These are phyloP conservation scores for Nipponia nippon DNA, from an alignment of 2,113 vertebrate species.

Conservation along the genomic window DNA sequence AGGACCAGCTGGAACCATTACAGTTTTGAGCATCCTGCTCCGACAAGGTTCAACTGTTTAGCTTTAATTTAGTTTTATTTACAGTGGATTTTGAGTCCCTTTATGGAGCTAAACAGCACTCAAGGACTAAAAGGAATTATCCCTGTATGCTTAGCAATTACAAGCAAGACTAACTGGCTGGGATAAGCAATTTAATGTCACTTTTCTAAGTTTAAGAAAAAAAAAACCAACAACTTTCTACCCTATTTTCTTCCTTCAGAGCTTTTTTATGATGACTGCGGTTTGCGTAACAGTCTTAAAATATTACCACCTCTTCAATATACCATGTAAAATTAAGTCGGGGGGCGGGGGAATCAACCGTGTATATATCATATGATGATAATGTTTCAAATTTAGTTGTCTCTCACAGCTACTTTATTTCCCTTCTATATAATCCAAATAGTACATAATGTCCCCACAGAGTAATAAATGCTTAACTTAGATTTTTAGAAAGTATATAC, in stretches of 20 bases:
- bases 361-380: neutral
- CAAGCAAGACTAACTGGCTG: neutral
- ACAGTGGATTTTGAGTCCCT: neutral
- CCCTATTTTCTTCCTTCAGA: neutral
- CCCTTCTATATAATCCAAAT: neutral
- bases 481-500: neutral
- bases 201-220: neutral
- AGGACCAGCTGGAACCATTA: neutral
- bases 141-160: neutral
- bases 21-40: neutral
- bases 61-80: neutral
- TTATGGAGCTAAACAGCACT: neutral
- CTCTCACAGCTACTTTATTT: neutral
- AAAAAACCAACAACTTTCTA: neutral
- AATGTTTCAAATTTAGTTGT: neutral
- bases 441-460: neutral
- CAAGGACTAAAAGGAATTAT: neutral
- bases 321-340: neutral
- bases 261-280: neutral
- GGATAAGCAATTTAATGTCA: neutral
- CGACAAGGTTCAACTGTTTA: neutral
- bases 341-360: neutral
- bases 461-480: conserved; percentile 8
- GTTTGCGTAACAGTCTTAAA: neutral
- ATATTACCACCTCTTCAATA: neutral